A percentile compares a stretch with the other conserved stretches of the same genome.
phyloP scores from a whole-genome alignment of 2,113 vertebrate genomes.

The Hippocampus guttulatus region DNA sequence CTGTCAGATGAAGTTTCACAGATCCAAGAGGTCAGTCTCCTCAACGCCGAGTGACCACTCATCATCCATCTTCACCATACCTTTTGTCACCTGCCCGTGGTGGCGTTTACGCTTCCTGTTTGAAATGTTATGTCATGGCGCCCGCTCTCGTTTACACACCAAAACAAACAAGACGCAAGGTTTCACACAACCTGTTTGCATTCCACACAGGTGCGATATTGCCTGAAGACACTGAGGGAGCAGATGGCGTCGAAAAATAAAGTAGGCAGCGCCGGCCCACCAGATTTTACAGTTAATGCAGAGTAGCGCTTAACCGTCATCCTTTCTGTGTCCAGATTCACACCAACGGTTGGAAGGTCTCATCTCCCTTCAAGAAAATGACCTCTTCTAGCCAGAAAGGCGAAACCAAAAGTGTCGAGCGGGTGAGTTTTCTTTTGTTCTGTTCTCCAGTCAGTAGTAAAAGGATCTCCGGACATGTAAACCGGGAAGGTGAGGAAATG shows the following conservation, averaged over 20 bases:
- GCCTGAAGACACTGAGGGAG: constrained; percentile 74
- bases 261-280: constrained; percentile 37
- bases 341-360: constrained; percentile 56
- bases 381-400: constrained; percentile 24
- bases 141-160: constrained; percentile 2
- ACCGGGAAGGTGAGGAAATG: not conserved
- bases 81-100: not conserved
- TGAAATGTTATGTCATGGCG: not conserved
- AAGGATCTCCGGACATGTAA: constrained; percentile 2
- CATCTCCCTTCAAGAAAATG: constrained; percentile 57
- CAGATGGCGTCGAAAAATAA: constrained; percentile 75
- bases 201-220: constrained; percentile 71
- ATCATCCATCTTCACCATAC: not conserved
- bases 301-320: not conserved
- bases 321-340: constrained; percentile 37
- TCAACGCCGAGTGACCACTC: not conserved
- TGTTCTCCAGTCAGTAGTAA: not conserved
- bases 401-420: constrained; percentile 33
- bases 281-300: not conserved
- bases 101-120: constrained; percentile 10
- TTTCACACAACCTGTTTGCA: constrained; percentile 7
- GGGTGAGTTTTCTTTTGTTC: constrained; percentile 42
- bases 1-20: constrained; percentile 85
- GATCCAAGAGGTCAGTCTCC: constrained; percentile 79
- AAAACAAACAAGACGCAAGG: not conserved